These are phyloP conservation scores for Aplocera efformata DNA, from an alignment of 2,888 invertebrate species.

Conservation along the genomic window DNA sequence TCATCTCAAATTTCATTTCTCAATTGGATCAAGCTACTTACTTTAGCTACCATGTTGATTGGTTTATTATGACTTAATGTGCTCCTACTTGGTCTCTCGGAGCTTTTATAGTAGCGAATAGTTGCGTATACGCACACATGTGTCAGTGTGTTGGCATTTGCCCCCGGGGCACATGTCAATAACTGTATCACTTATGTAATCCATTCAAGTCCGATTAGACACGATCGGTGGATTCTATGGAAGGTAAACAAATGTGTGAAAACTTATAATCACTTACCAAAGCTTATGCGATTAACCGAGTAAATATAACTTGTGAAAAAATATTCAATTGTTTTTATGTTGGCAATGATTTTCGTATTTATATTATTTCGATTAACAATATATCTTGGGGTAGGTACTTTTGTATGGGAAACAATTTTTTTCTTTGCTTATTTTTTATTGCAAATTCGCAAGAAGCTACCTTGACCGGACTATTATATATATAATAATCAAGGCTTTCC, in stretches of 20 bases:
- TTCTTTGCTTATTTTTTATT: too few relatives aligned
- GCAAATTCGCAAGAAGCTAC: too few relatives aligned
- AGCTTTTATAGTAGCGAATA: constrained; percentile 54
- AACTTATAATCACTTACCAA: background rate
- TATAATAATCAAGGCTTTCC: too few relatives aligned
- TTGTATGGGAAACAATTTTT: too few relatives aligned
- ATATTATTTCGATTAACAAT: too few relatives aligned
- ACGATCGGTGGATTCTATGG: constrained; percentile 2
- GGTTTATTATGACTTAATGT: constrained; percentile 53
- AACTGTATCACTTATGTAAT: constrained; percentile 45
- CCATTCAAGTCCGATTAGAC: constrained; percentile 25
- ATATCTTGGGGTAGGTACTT: too few relatives aligned
- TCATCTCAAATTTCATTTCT: background rate
- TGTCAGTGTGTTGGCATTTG: constrained; percentile 21
- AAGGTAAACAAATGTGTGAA: constrained; percentile 5
- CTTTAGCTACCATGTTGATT: constrained; percentile 69
- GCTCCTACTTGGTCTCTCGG: constrained; percentile 27
- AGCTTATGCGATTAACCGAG: too few relatives aligned
- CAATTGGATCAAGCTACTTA: constrained; percentile 42
- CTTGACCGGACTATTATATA: too few relatives aligned
- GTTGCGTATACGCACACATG: constrained; percentile 27
- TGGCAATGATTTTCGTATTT: too few relatives aligned
- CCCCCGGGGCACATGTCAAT: constrained; percentile 33
- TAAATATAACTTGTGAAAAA: too few relatives aligned
- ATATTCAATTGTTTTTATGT: too few relatives aligned